Evolutionary conservation across 2,113 vertebrate genomes (phyloP).

Genomic region (Balaenoptera acutorostrata): DNA sequence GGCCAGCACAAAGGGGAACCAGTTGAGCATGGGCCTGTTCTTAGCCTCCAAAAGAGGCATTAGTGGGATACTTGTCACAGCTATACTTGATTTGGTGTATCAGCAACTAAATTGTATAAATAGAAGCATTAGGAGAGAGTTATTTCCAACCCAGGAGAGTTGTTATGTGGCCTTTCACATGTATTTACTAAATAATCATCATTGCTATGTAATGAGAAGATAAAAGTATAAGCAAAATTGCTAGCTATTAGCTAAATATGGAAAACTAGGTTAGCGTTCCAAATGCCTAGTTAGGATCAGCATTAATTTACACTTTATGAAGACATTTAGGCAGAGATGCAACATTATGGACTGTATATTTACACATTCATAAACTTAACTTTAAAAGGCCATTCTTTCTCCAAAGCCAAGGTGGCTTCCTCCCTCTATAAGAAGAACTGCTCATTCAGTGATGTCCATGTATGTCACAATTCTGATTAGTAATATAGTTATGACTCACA

Average conservation of each 20-base stretch:
- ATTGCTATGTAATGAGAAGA: constrained; percentile 44
- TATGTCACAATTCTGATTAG: constrained; percentile 51
- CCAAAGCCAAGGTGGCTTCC: neutral
- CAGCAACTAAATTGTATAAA: constrained; percentile 43
- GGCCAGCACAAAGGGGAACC: neutral
- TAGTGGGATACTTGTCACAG: neutral
- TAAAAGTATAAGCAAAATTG: constrained; percentile 58
- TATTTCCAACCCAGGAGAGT: neutral
- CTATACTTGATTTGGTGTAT: constrained; percentile 13
- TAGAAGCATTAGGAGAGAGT: neutral
- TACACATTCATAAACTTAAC: neutral
- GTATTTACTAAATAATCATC: constrained; percentile 55
- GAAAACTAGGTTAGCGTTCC: constrained; percentile 54
- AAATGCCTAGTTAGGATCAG: constrained; percentile 42
- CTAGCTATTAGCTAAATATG: constrained; percentile 53
- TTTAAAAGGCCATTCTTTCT: constrained; percentile 17
- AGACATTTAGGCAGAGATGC: constrained; percentile 45
- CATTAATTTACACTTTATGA: constrained; percentile 42
- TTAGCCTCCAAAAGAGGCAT: neutral
- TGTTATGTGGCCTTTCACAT: constrained; percentile 23
- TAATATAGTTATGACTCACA: constrained; percentile 22
- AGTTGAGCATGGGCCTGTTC: neutral
- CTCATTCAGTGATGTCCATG: neutral
- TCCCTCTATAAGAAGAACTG: neutral
- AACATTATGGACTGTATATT: neutral